A percentile compares a stretch with the other conserved stretches of the same genome.
These are phyloP conservation scores for Hozukius guyotensis DNA, from an alignment of 2,797 vertebrate genomes.

Conservation along the genomic window DNA sequence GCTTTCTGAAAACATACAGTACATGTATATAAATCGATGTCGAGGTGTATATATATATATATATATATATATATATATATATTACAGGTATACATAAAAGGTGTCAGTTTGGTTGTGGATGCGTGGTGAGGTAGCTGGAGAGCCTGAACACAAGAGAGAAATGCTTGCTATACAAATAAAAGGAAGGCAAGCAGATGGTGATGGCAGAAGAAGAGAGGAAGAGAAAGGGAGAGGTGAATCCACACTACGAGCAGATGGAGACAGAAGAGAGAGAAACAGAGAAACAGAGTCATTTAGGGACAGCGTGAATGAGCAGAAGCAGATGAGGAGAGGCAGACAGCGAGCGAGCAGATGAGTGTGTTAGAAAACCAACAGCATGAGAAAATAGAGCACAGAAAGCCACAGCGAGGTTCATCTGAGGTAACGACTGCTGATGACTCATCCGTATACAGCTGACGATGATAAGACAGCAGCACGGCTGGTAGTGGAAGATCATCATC, in stretches of 20 bases:
- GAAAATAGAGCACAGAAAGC: conserved; percentile 51
- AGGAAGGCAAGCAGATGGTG: conserved; percentile 52
- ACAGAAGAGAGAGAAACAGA: conserved; percentile 45
- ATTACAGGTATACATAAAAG: neutral
- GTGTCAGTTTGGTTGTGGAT: too few relatives aligned
- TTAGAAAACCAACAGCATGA: conserved; percentile 59
- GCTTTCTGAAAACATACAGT: neutral
- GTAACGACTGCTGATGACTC: conserved; percentile 47
- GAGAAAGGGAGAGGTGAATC: conserved; percentile 33
- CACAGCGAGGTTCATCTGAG: conserved; percentile 59
- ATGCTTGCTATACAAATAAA: neutral
- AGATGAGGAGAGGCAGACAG: conserved; percentile 48
- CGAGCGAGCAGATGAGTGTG: conserved; percentile 34
- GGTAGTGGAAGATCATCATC: neutral
- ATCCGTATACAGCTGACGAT: conserved; percentile 26
- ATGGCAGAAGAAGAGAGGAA: conserved; percentile 45
- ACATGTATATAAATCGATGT: neutral
- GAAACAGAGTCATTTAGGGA: conserved; percentile 63
- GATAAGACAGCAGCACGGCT: neutral
- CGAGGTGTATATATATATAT: too few relatives aligned
- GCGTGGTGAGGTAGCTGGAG: neutral
- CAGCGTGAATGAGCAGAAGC: conserved; percentile 27
- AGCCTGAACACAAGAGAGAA: conserved; percentile 2
- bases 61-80: too few relatives aligned
- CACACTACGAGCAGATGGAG: conserved; percentile 54